Base-by-base conservation (phyloP, 2,888 invertebrate species). In the Brassicogethes aeneus region DNA sequence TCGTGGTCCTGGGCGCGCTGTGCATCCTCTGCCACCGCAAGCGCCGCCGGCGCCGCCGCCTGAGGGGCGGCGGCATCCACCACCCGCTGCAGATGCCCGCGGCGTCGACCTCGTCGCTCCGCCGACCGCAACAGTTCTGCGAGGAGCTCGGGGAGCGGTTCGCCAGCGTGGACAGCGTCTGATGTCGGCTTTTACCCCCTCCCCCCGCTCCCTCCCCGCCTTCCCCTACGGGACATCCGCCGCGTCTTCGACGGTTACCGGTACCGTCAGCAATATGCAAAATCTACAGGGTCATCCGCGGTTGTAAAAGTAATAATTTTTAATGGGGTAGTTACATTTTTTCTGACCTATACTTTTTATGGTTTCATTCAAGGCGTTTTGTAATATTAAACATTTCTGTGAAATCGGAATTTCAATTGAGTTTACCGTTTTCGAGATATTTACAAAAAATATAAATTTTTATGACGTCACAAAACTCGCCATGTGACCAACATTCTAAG, bases 1-100 rank as follows among this genome's bases (percentile, higher is more conserved):
- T 72, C 44, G 69, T 68, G 42, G 63, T 70, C 43, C 57, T 76
- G 48, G 66, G 61, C 47, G 54, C 58, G 50, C 55, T 67, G 45
- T 68, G 67, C 64, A 66, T 79, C 43, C 65, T 76, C 59, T 80
- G 78, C 55, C 77, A 79, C 55, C 69, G 74, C 42, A 69, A 68
- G 52, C 54, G 65, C 17, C 55, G 68, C 50, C 67, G 64, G 58
- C 71, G 64, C 62, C 71, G 58, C 58, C 69, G 57, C 51, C 60
- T 59, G 61, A 70, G 55, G 59, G 66, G 62, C 65, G 71, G 68
- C 67, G 66, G 60, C 55, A 71, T 67, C 59, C 61, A 65, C 52
- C 64, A 59, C 51, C 61, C 62, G 57, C 57, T 61, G 44, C 61
- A 64, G 51, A 57, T 56, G 34, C 54, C 56, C 39, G 48, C 53